Evolutionary conservation across 2,113 vertebrate species (phyloP).

Genomic region (Apaloderma vittatum): DNA sequence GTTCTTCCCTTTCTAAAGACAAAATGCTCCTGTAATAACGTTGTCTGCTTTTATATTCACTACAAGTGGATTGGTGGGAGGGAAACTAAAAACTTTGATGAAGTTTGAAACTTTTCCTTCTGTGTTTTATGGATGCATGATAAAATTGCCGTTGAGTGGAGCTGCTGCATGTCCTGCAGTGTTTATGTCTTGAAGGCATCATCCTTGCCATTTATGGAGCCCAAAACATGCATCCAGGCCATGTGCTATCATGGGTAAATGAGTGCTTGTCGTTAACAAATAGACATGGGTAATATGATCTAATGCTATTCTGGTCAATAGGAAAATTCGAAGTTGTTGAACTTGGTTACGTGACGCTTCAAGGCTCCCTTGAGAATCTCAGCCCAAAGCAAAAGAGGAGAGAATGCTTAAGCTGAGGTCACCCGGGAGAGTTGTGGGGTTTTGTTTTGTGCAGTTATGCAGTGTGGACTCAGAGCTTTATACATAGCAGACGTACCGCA

Average conservation of each 20-base stretch:
- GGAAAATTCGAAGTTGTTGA: constrained; percentile 42
- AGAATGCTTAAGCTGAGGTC: not conserved
- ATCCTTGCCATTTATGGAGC: constrained; percentile 61
- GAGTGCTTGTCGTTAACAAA: not conserved
- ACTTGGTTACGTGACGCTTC: constrained; percentile 20
- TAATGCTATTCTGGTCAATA: constrained; percentile 61
- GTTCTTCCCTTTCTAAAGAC: not conserved
- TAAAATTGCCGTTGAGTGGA: not conserved
- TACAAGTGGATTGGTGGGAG: not conserved
- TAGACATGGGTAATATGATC: constrained; percentile 46
- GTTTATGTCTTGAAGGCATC: not conserved
- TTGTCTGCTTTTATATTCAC: not conserved
- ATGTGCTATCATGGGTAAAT: not conserved
- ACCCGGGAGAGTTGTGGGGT: not conserved
- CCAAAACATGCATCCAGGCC: not conserved
- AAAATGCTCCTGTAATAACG: not conserved
- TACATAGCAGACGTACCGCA: not conserved
- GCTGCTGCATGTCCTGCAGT: not conserved
- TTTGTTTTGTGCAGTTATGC: not conserved
- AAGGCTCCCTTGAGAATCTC: constrained; percentile 39
- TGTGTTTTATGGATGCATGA: not conserved
- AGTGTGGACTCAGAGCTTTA: not conserved
- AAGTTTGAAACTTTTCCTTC: not conserved
- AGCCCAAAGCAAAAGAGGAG: not conserved
- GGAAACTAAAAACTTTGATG: not conserved